Conservation (phyloP, 37 sponge, comb jelly and placozoan genomes). For the Tethya wilhelma region DNA sequence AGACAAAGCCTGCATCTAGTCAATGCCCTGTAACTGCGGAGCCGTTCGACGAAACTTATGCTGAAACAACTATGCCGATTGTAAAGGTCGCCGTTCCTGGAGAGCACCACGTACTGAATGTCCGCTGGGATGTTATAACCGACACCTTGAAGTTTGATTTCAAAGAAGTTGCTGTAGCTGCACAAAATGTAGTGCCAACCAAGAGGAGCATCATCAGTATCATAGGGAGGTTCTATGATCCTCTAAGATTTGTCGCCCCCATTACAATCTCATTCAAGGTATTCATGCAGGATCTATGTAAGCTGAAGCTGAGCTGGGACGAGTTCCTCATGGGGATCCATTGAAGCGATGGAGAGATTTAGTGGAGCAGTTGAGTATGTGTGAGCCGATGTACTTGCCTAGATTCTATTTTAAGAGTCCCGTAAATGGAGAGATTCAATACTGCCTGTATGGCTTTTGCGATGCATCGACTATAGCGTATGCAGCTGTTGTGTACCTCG, state of each 20-base stretch:
- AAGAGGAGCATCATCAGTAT: constrained; percentile 28
- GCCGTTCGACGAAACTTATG: constrained; percentile 15
- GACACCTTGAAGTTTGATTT: constrained; percentile 26
- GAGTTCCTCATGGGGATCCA: neutral
- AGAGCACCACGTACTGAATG: constrained; percentile 36
- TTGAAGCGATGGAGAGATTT: constrained; percentile 15
- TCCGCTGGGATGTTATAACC: constrained; percentile 21
- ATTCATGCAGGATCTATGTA: constrained; percentile 9
- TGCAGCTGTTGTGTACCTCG: constrained; percentile 34
- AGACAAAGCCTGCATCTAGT: neutral
- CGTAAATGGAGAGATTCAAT: neutral
- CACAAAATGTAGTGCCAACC: constrained; percentile 11
- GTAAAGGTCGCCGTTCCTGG: neutral
- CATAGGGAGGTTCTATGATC: constrained; percentile 36
- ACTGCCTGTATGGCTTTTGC: constrained; percentile 22
- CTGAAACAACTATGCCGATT: constrained; percentile 10
- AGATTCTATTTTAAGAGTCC: constrained; percentile 3
- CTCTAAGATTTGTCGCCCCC: constrained; percentile 26
- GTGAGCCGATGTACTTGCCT: neutral
- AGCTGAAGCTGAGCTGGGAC: constrained; percentile 22
- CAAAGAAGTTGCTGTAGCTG: neutral
- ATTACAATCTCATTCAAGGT: constrained; percentile 15
- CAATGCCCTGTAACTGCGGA: neutral
- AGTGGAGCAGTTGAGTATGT: neutral
- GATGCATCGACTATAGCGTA: constrained; percentile 37